A percentile compares a stretch with the other conserved stretches of the same genome.
Conservation (phyloP, 2,888 invertebrate species). For the Anagyrus pseudococci region DNA sequence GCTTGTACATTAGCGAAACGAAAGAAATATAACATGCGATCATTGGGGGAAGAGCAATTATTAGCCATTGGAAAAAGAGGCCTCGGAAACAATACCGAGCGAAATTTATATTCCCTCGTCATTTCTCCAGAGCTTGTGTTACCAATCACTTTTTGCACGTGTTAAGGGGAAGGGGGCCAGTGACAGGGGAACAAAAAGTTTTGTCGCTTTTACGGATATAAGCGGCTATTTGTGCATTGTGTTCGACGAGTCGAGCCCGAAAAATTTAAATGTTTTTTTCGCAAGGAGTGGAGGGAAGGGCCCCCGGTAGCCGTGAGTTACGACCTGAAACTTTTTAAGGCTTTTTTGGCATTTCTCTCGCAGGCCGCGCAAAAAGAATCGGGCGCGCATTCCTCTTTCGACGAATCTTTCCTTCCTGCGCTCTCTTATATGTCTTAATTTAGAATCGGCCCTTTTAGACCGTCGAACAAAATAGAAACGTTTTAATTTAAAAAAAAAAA, state of each 20-base stretch:
- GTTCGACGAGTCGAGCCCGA: constrained; percentile 18
- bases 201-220: constrained; percentile 30
- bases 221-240: constrained; percentile 25
- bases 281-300: too few species aligned
- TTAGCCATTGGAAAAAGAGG: too few species aligned
- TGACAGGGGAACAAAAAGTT: constrained; percentile 31
- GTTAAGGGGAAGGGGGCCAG: constrained; percentile 15
- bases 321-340: constrained; percentile 4
- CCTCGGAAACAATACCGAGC: too few species aligned
- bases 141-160: constrained; percentile 19
- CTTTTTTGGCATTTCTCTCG: constrained; percentile 26
- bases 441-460: constrained; percentile 1
- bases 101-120: too few species aligned
- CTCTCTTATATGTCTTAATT: constrained; percentile 32
- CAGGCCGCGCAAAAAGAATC: background rate
- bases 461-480: background rate
- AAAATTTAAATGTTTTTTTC: constrained; percentile 33
- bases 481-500: background rate
- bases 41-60: too few species aligned
- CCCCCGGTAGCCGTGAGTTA: background rate
- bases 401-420: constrained; percentile 8
- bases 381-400: background rate
- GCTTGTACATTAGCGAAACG: too few species aligned
- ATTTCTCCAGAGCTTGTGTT: too few species aligned
- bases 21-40: too few species aligned